Conservation (phyloP, 2,888 invertebrate genomes). For the Thyatira batis region DNA sequence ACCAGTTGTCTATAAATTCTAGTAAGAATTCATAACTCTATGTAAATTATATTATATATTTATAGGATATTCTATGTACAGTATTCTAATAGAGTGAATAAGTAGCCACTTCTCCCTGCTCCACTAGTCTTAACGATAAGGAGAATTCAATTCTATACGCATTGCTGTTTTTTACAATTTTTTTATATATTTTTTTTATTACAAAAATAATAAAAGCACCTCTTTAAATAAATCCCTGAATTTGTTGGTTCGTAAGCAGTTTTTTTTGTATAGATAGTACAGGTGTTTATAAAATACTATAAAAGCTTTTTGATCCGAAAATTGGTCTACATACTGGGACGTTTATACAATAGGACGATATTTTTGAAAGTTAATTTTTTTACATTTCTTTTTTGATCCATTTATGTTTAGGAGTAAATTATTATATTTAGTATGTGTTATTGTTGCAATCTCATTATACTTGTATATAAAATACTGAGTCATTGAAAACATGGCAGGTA, state of each 20-base stretch:
- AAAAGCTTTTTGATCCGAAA: slow-evolving; percentile 22
- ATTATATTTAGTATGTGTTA: neutral
- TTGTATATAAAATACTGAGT: too few species aligned
- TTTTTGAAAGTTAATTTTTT: neutral
- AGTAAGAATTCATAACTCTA: slow-evolving; percentile 25
- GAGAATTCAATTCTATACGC: slow-evolving; percentile 51
- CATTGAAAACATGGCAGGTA: too few species aligned
- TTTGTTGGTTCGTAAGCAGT: slow-evolving; percentile 31
- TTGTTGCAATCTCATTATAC: too few species aligned
- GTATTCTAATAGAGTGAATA: neutral
- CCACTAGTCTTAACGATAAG: slow-evolving; percentile 18
- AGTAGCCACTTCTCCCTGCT: slow-evolving; percentile 12
- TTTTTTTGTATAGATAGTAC: slow-evolving; percentile 12
- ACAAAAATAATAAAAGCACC: slow-evolving; percentile 28
- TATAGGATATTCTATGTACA: slow-evolving; percentile 14
- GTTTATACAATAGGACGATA: slow-evolving; percentile 16
- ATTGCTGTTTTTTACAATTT: slow-evolving; percentile 38
- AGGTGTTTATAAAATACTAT: slow-evolving; percentile 8
- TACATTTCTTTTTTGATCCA: too few species aligned
- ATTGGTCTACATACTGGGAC: slow-evolving; percentile 29
- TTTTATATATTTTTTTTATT: slow-evolving; percentile 23
- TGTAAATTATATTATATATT: slow-evolving; percentile 24
- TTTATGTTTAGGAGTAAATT: too few species aligned
- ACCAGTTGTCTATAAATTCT: slow-evolving; percentile 31
- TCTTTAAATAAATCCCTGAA: slow-evolving; percentile 24